Conservation (phyloP, 2,797 vertebrate genomes). For the Sebastes cheni region DNA sequence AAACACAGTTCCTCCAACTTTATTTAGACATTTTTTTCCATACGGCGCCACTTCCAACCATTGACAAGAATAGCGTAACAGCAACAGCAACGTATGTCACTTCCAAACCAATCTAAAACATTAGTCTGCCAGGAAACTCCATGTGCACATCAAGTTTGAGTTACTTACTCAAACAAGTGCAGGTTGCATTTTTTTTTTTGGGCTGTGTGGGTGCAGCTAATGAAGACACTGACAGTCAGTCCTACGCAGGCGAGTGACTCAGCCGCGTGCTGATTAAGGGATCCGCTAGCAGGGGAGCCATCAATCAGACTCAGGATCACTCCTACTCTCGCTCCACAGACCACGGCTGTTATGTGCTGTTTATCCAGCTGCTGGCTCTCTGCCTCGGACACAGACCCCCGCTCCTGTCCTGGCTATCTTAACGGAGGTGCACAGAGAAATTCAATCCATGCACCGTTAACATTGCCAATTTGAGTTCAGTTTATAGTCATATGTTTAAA, state of each 20-base stretch:
- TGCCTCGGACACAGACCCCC: conserved; percentile 35
- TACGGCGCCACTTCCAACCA: background rate
- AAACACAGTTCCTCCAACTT: background rate
- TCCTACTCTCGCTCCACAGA: conserved; percentile 49
- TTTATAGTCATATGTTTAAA: conserved; percentile 37
- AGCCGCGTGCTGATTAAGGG: conserved; percentile 66
- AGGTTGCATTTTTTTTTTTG: background rate
- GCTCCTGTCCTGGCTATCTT: conserved; percentile 59
- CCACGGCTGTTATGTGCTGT: conserved; percentile 31
- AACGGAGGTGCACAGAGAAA: conserved; percentile 11
- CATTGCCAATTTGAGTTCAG: background rate
- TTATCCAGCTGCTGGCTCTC: conserved; percentile 60
- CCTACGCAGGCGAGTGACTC: conserved; percentile 54
- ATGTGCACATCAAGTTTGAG: background rate
- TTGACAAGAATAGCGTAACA: background rate
- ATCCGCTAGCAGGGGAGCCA: conserved; percentile 51
- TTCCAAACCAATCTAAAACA: background rate
- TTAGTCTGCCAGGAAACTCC: conserved; percentile 3
- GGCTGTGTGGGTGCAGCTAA: conserved; percentile 55
- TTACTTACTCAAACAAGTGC: conserved; percentile 13
- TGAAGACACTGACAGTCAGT: conserved; percentile 49
- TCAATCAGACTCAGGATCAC: conserved; percentile 58
- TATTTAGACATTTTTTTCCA: background rate
- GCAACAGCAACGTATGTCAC: background rate
- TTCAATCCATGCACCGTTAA: conserved; percentile 8